Evolutionary conservation across 2,888 invertebrate genomes (phyloP), one percentile per base, ranked within the genome.

Genomic region (Tolmerus cingulatus): DNA sequence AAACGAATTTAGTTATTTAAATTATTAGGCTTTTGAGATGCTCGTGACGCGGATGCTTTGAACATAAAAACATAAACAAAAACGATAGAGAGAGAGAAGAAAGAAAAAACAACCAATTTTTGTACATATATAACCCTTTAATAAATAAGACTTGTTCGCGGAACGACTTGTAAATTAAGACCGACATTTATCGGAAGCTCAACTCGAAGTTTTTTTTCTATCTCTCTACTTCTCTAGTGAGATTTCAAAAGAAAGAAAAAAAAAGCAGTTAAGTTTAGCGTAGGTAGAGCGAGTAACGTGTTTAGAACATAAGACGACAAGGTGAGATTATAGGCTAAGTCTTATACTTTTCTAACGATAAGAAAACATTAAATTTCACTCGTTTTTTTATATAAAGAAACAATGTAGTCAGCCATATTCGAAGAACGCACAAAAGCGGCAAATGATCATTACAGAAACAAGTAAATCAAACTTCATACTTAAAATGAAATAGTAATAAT

Each of bases 1-100:
- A 81, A 87, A 81, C 87, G 87, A 87, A 87, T 87, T 87, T 87
- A 87, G 87, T 81, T 87, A 87, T 81, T 51, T 40, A 77, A 77
- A 77, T 86, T 86, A 77, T 77, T 76, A 51, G 77, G 77, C 46
- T 74, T 55, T 66, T 66, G 55, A 23, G 51, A 87, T 37, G 43
- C 23, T 57, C 82, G 51, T 57, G 37, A 82, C 37, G 23, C 51
- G 82, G 57, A 57, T 82, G 82, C 57, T 66, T 85, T 85, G 74
- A 74, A 85, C 46, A 85, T 85, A 85, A 27, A 43, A 74, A 85
- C 3, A 30, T 30, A 27, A 55, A 55, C 66, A 16, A 40, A 82
- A 55, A 34, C 66, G 30, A 37, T 23, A 37, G 82, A 37, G 16
- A 40, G 51, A 46, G 4, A 16, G 4, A 4, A 14, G 30, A 86